Evolutionary conservation across 2,797 vertebrate genomes (phyloP).

Genomic region (Lacerta agilis): DNA sequence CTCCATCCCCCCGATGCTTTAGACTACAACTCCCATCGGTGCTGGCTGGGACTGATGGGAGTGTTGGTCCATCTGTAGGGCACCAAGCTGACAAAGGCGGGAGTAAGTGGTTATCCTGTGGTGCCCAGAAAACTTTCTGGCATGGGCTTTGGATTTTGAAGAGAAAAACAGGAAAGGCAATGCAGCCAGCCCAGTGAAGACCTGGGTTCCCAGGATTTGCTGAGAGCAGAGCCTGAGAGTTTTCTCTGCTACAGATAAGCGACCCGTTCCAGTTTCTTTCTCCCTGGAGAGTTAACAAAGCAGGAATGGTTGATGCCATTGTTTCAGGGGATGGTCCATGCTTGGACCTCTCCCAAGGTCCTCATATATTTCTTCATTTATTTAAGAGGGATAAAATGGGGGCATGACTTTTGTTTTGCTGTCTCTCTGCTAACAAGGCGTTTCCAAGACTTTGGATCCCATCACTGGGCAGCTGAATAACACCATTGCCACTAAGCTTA

Average conservation of each 20-base stretch:
- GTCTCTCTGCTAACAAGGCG: slow-evolving; percentile 76
- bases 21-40: too few relatives aligned
- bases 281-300: neutral
- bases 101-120: neutral
- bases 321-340: neutral
- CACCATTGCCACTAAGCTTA: slow-evolving; percentile 88
- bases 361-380: too few relatives aligned
- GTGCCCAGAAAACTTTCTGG: too few relatives aligned
- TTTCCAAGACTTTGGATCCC: slow-evolving; percentile 93
- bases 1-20: too few relatives aligned
- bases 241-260: neutral
- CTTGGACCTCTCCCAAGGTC: neutral
- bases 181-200: neutral
- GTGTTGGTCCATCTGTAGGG: too few relatives aligned
- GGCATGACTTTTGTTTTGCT: neutral
- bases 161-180: too few relatives aligned
- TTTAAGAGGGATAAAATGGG: neutral
- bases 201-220: neutral
- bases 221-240: neutral
- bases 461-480: slow-evolving; percentile 88
- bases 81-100: too few relatives aligned
- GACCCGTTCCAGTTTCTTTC: too few relatives aligned
- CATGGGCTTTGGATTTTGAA: too few relatives aligned
- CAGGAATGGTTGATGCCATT: neutral
- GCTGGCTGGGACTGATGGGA: too few relatives aligned